Evolutionary conservation across 2,797 vertebrate species (phyloP).

Genomic region (Molossus alvarezi): DNA sequence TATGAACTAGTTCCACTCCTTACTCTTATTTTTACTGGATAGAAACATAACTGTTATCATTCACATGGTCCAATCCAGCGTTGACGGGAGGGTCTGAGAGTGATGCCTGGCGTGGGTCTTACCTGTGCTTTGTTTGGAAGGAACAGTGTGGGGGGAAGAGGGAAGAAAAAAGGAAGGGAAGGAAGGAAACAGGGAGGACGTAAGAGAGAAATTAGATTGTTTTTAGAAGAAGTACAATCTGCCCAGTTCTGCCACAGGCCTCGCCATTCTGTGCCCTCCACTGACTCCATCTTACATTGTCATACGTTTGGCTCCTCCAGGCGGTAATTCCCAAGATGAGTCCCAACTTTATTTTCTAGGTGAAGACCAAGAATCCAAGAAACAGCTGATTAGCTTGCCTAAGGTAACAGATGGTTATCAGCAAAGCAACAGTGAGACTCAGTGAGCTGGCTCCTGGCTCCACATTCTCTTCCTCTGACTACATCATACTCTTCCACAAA

Average conservation of each 20-base stretch:
- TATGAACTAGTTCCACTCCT: not conserved
- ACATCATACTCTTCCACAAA: not conserved
- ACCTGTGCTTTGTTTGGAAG: not conserved
- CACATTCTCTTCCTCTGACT: not conserved
- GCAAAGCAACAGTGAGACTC: not conserved
- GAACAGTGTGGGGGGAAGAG: not conserved
- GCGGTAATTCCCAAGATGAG: not conserved
- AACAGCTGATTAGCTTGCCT: constrained; percentile 18
- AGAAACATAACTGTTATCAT: not conserved
- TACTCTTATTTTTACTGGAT: not conserved
- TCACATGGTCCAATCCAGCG: not conserved
- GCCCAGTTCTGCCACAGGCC: not conserved
- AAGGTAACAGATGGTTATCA: not conserved
- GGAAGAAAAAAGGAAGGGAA: not conserved
- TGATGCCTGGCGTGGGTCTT: not conserved
- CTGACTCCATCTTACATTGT: not conserved
- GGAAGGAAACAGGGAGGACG: not conserved
- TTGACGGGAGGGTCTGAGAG: not conserved
- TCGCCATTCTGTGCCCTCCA: not conserved
- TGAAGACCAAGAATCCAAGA: not conserved
- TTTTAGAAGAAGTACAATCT: constrained; percentile 38
- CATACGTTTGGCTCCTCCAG: not conserved
- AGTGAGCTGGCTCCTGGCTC: not conserved
- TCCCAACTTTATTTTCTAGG: constrained; percentile 10
- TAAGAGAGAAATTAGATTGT: not conserved